Percentiles rank a stretch among this genome's conserved stretches.
Evolutionary conservation across 2,113 vertebrate genomes (phyloP).

Genomic region (Leucoraja erinaceus): DNA sequence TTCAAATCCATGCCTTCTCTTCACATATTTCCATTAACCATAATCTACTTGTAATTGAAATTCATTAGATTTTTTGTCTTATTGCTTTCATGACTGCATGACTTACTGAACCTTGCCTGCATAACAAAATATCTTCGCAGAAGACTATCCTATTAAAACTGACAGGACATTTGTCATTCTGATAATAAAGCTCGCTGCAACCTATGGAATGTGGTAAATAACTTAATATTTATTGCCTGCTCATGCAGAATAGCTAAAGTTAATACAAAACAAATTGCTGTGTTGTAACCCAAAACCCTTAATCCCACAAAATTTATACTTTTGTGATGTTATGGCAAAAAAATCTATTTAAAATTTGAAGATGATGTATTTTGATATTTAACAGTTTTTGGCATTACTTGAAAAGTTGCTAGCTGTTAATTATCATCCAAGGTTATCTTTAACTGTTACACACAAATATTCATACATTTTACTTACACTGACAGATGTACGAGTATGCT

Average conservation of each 20-base stretch:
- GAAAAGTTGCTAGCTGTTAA: background rate
- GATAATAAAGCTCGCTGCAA: slow-evolving; percentile 84
- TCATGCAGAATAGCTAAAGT: slow-evolving; percentile 33
- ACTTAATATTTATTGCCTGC: slow-evolving; percentile 37
- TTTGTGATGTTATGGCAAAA: slow-evolving; percentile 34
- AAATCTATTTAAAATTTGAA: slow-evolving; percentile 27
- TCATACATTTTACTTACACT: background rate
- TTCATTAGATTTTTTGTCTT: slow-evolving; percentile 90
- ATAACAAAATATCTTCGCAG: slow-evolving; percentile 80
- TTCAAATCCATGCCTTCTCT: slow-evolving; percentile 75
- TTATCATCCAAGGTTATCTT: background rate
- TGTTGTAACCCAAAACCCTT: background rate
- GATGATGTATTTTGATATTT: background rate
- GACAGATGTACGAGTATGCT: background rate
- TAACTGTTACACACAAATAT: background rate
- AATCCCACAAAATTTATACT: slow-evolving; percentile 18
- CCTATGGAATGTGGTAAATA: slow-evolving; percentile 57
- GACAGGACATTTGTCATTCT: slow-evolving; percentile 90
- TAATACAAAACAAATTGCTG: slow-evolving; percentile 33
- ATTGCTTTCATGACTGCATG: slow-evolving; percentile 72
- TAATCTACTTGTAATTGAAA: slow-evolving; percentile 94
- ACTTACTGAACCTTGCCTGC: slow-evolving; percentile 80
- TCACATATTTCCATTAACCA: slow-evolving; percentile 87
- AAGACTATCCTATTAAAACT: slow-evolving; percentile 77
- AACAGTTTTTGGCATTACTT: background rate